These are phyloP conservation scores for Gandaritis pyraliata DNA, from an alignment of 2,888 invertebrate genomes.

Conservation along the genomic window DNA sequence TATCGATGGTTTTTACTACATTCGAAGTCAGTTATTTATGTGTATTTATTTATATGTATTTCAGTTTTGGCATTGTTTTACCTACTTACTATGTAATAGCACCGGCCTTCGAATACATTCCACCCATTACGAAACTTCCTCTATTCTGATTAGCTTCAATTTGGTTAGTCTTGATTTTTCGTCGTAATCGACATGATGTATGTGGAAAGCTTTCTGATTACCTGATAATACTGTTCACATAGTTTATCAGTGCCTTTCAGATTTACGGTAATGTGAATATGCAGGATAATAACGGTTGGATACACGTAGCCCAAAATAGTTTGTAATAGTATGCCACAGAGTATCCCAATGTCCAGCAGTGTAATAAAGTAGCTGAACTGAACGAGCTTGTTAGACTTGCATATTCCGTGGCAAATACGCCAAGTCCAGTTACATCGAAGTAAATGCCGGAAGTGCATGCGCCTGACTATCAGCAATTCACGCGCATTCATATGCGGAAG, in stretches of 20 bases:
- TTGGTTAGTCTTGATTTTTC: constrained; percentile 10
- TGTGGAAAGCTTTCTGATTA: background rate
- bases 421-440: constrained; percentile 13
- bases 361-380: background rate
- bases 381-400: background rate
- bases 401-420: constrained; percentile 3
- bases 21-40: no score
- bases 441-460: constrained; percentile 36
- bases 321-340: no score
- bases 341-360: background rate
- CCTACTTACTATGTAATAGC: constrained; percentile 9
- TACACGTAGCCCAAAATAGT: no score
- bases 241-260: no score
- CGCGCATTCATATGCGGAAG: constrained; percentile 55
- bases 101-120: constrained; percentile 23
- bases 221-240: no score
- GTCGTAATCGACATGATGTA: background rate
- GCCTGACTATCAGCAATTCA: constrained; percentile 51
- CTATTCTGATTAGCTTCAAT: constrained; percentile 21
- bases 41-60: no score
- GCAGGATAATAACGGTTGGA: no score
- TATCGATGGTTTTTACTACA: no score
- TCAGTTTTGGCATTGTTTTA: constrained; percentile 6
- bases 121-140: constrained; percentile 27
- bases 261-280: no score